A percentile compares a stretch with the other conserved stretches of the same genome.
Evolutionary conservation across 2,797 vertebrate genomes (phyloP).

Genomic region (Leuciscus waleckii): DNA sequence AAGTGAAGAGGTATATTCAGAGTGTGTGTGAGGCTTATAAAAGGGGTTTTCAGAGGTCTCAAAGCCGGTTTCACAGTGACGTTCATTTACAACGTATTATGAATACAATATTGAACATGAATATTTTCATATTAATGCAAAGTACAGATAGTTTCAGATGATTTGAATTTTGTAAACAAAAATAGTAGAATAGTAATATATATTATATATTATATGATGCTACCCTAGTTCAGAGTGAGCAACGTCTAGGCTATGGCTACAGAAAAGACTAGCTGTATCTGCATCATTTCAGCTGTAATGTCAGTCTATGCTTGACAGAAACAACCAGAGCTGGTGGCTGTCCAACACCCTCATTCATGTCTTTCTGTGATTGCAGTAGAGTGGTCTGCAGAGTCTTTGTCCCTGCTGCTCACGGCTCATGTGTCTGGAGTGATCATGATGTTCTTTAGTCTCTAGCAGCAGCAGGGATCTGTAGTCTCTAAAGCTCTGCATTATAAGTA

Average conservation of each 20-base stretch:
- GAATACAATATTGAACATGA: background rate
- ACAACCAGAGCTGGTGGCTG: background rate
- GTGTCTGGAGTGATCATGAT: conserved; percentile 20
- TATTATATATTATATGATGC: no score
- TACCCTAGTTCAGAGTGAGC: background rate
- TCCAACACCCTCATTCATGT: background rate
- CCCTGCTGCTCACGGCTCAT: conserved; percentile 5
- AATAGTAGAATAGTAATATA: no score
- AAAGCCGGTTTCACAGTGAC: background rate
- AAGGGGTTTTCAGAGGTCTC: background rate
- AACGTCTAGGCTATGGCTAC: background rate
- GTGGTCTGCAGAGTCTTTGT: conserved; percentile 25
- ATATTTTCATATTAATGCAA: background rate
- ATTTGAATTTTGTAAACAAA: no score
- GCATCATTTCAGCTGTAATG: conserved; percentile 18
- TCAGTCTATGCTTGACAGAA: background rate
- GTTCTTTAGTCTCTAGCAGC: conserved; percentile 1
- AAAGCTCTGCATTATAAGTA: conserved; percentile 7
- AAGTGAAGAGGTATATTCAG: background rate
- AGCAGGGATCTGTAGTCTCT: background rate
- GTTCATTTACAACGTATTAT: background rate
- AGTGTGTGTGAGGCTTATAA: background rate
- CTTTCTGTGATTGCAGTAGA: conserved; percentile 6
- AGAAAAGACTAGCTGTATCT: background rate
- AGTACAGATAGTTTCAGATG: no score